Evolutionary conservation across 2,797 vertebrate genomes (phyloP).

Genomic region (Furcifer pardalis): DNA sequence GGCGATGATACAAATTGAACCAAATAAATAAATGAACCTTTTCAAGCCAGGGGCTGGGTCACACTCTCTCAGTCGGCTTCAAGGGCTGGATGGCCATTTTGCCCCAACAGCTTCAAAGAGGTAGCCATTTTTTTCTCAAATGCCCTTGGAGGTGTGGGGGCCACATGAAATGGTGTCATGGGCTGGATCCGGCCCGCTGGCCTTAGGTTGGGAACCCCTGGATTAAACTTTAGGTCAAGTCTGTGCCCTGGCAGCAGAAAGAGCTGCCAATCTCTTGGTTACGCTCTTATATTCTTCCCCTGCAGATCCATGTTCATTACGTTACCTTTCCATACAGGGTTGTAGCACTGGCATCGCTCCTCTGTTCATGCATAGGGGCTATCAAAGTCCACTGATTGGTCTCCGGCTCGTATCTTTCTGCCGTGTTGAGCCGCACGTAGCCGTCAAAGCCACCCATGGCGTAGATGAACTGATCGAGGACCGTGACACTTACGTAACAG

Average conservation of each 20-base stretch:
- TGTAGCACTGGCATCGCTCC: conserved; percentile 81
- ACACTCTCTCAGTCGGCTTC: too few species aligned
- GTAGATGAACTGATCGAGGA: conserved; percentile 81
- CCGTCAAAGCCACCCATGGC: conserved; percentile 87
- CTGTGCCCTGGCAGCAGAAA: neutral
- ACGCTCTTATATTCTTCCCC: too few species aligned
- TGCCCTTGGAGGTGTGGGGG: too few species aligned
- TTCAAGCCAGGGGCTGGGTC: too few species aligned
- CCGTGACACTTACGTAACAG: conserved; percentile 82
- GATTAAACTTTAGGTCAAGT: neutral
- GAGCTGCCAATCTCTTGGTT: neutral
- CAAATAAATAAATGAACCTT: too few species aligned
- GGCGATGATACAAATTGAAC: too few species aligned
- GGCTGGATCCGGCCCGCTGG: too few species aligned
- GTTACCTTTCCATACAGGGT: conserved; percentile 78
- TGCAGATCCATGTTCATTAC: neutral
- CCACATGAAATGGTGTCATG: too few species aligned
- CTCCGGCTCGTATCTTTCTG: conserved; percentile 80
- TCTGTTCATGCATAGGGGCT: conserved; percentile 78
- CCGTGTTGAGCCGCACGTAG: conserved; percentile 74
- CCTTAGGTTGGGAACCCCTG: too few species aligned
- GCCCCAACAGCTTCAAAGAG: too few species aligned
- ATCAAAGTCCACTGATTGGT: conserved; percentile 86
- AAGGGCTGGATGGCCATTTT: too few species aligned
- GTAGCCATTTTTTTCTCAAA: too few species aligned